phyloP scores from a whole-genome alignment of 2,888 invertebrate genomes.

The Corythucha ciliata region DNA sequence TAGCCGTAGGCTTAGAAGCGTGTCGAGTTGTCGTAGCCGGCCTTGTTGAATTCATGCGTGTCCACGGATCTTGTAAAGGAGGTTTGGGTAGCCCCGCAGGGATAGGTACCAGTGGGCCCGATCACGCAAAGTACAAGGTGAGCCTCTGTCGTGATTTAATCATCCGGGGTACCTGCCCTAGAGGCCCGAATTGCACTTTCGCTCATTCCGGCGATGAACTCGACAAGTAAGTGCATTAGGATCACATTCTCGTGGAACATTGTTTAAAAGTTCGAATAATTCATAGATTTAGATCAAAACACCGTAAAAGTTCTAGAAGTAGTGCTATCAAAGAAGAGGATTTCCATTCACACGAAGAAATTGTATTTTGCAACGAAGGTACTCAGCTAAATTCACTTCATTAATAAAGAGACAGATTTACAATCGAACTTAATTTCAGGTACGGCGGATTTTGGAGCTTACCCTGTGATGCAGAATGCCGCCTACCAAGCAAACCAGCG shows the following conservation, averaged over 20 bases:
- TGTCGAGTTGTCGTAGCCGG: slow-evolving; percentile 64
- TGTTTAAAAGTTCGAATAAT: not conserved
- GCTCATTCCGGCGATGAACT: slow-evolving; percentile 87
- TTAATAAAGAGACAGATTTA: not conserved
- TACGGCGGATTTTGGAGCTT: slow-evolving; percentile 11
- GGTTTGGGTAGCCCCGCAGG: slow-evolving; percentile 36
- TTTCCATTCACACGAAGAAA: slow-evolving; percentile 25
- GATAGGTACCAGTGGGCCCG: slow-evolving; percentile 34
- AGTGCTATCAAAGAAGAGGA: slow-evolving; percentile 25
- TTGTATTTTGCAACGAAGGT: slow-evolving; percentile 24
- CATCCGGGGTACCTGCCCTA: slow-evolving; percentile 69
- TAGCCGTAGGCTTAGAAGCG: slow-evolving; percentile 57
- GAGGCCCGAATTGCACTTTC: slow-evolving; percentile 80
- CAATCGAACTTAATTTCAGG: not conserved
- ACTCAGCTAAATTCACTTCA: not conserved
- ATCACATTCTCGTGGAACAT: not conserved
- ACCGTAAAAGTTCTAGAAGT: slow-evolving; percentile 46
- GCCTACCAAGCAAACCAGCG: slow-evolving; percentile 23
- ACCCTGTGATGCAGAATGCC: slow-evolving; percentile 21
- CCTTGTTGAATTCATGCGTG: slow-evolving; percentile 65
- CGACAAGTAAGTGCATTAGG: slow-evolving; percentile 53
- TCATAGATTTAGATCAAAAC: slow-evolving; percentile 53
- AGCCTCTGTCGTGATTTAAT: slow-evolving; percentile 65
- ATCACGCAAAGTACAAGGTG: slow-evolving; percentile 66
- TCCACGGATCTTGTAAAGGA: slow-evolving; percentile 51